Conservation (phyloP, 2,888 invertebrate genomes). For the Branchipolynoe longqiensis region DNA sequence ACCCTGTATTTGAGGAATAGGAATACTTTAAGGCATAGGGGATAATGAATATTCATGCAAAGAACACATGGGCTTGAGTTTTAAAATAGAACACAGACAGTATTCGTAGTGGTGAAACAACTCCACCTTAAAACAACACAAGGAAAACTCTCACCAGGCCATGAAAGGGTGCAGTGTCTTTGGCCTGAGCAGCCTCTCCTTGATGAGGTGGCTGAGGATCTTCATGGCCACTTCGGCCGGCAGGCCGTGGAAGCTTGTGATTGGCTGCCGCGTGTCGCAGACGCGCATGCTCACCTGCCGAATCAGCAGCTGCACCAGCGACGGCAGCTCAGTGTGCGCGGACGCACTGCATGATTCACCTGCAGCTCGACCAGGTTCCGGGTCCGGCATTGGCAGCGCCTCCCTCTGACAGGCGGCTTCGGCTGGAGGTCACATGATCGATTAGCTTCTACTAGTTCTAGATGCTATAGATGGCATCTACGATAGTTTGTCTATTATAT, state of each 20-base stretch:
- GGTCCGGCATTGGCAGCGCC: conserved; percentile 62
- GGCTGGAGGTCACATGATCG: too few relatives aligned
- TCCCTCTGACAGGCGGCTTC: conserved; percentile 74
- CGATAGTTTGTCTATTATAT: too few relatives aligned
- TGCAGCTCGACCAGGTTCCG: conserved; percentile 14
- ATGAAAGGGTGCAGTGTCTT: conserved; percentile 77
- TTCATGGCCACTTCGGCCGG: conserved; percentile 76
- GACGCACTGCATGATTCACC: conserved; percentile 26
- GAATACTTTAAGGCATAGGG: too few relatives aligned
- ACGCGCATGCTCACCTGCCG: conserved; percentile 72
- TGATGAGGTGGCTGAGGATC: conserved; percentile 74
- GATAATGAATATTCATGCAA: too few relatives aligned
- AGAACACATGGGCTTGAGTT: too few relatives aligned
- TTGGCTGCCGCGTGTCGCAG: conserved; percentile 73
- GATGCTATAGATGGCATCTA: too few relatives aligned
- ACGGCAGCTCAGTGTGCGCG: conserved; percentile 60
- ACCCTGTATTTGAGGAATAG: too few relatives aligned
- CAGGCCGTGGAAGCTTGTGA: conserved; percentile 72
- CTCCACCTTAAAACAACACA: too few relatives aligned
- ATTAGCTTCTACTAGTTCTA: too few relatives aligned
- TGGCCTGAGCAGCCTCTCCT: conserved; percentile 75
- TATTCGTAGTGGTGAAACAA: too few relatives aligned
- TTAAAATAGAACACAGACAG: too few relatives aligned
- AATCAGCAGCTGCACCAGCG: conserved; percentile 72
- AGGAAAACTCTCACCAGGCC: conserved; percentile 75